Percentiles rank a stretch among this genome's conserved stretches.
Evolutionary conservation across 1,140 invertebrate genomes (phyloP).

Genomic region (Yoshiicerus persimilis): DNA sequence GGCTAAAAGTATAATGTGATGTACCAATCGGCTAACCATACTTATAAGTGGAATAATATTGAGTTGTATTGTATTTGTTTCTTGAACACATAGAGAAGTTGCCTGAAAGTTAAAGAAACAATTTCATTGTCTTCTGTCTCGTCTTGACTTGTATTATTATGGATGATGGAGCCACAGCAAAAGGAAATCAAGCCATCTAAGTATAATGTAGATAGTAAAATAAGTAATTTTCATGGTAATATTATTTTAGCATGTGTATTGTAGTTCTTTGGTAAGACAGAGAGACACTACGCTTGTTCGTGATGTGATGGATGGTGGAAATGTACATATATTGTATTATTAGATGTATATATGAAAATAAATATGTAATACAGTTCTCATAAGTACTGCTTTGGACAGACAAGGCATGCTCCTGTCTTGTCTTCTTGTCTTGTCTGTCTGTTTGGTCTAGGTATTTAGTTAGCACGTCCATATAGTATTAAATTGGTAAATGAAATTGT

Average conservation of each 20-base stretch:
- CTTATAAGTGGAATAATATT: neutral
- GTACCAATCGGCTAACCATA: neutral
- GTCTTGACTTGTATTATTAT: neutral
- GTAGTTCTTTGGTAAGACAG: neutral
- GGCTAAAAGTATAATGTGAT: neutral
- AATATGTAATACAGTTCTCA: neutral
- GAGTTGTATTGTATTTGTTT: neutral
- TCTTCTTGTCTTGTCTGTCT: neutral
- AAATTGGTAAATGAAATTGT: neutral
- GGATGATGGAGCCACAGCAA: neutral
- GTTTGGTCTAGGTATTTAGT: neutral
- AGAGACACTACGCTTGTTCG: neutral
- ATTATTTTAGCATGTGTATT: no score
- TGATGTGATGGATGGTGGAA: neutral
- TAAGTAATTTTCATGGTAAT: neutral
- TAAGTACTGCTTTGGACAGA: neutral
- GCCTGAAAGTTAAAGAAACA: neutral
- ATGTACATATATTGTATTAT: neutral
- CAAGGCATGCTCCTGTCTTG: conserved; percentile 18
- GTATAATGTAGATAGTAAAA: neutral
- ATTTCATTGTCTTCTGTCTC: neutral
- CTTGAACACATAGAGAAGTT: neutral
- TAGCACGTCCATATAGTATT: neutral
- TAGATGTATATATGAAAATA: neutral
- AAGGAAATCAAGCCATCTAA: neutral